phyloP scores from a whole-genome alignment of 2,888 invertebrate species.

The Agrotis exclamationis region DNA sequence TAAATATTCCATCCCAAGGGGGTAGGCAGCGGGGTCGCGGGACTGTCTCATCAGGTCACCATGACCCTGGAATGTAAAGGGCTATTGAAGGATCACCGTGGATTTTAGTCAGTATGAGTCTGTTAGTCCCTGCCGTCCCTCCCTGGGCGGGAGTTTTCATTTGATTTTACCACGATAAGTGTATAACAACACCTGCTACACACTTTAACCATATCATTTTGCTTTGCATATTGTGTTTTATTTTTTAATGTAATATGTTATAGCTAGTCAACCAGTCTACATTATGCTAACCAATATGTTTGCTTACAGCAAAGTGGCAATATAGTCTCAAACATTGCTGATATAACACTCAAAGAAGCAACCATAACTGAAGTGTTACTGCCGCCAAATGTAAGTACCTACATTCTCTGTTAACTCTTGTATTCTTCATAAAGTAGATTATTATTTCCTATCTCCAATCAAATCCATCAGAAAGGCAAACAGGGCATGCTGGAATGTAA shows the following conservation, averaged over 20 bases:
- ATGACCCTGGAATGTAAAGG: too few relatives aligned
- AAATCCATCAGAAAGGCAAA: slow-evolving; percentile 44
- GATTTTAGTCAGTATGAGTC: too few relatives aligned
- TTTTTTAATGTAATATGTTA: too few relatives aligned
- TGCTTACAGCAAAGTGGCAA: slow-evolving; percentile 79
- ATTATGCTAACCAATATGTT: slow-evolving; percentile 47
- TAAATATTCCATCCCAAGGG: not conserved
- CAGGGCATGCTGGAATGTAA: slow-evolving; percentile 39
- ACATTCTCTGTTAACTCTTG: not conserved
- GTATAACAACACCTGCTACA: not conserved
- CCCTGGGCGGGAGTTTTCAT: too few relatives aligned
- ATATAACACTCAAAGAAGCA: slow-evolving; percentile 84
- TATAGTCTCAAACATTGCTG: slow-evolving; percentile 79
- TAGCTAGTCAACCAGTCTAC: not conserved
- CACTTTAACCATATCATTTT: not conserved
- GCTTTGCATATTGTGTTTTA: too few relatives aligned
- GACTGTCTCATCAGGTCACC: too few relatives aligned
- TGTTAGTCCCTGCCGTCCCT: too few relatives aligned
- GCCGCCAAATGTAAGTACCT: slow-evolving; percentile 79
- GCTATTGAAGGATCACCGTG: too few relatives aligned
- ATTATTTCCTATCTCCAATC: slow-evolving; percentile 24
- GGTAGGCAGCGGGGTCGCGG: too few relatives aligned
- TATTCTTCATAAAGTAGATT: slow-evolving; percentile 11
- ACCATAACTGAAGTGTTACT: slow-evolving; percentile 74
- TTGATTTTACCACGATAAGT: too few relatives aligned